Conservation (phyloP, 2,888 invertebrate genomes). For the Xestia c-nigrum region DNA sequence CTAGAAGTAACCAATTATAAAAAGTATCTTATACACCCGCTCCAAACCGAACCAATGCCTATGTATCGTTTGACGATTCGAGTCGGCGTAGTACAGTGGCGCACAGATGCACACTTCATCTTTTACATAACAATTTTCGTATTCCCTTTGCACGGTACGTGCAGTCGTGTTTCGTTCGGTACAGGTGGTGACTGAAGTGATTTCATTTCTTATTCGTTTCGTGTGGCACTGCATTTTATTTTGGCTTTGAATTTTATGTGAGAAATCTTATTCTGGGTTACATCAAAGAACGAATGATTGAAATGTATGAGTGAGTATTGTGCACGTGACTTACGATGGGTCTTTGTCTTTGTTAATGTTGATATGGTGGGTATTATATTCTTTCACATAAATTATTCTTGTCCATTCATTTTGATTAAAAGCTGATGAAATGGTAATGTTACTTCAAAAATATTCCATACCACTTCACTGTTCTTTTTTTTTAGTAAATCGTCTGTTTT, state of each 20-base stretch:
- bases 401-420: neutral
- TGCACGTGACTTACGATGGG: neutral
- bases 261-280: neutral
- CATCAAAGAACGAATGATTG: neutral
- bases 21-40: constrained; percentile 8
- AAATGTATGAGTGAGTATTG: neutral
- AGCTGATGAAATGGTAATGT: neutral
- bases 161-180: constrained; percentile 44
- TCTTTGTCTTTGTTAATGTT: neutral
- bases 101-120: constrained; percentile 63
- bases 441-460: neutral
- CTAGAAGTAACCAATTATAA: neutral
- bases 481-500: neutral
- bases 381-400: neutral
- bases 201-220: constrained; percentile 47
- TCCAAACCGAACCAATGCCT: constrained; percentile 12
- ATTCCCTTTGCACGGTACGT: constrained; percentile 60
- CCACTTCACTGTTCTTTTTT: neutral
- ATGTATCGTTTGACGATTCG: constrained; percentile 46
- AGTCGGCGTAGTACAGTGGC: constrained; percentile 51
- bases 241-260: constrained; percentile 11
- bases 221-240: constrained; percentile 27
- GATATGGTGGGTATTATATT: no score
- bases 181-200: constrained; percentile 52
- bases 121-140: constrained; percentile 64